Evolutionary conservation across 2,797 vertebrate genomes (phyloP).

Genomic region (Pantherophis vulpinus): DNA sequence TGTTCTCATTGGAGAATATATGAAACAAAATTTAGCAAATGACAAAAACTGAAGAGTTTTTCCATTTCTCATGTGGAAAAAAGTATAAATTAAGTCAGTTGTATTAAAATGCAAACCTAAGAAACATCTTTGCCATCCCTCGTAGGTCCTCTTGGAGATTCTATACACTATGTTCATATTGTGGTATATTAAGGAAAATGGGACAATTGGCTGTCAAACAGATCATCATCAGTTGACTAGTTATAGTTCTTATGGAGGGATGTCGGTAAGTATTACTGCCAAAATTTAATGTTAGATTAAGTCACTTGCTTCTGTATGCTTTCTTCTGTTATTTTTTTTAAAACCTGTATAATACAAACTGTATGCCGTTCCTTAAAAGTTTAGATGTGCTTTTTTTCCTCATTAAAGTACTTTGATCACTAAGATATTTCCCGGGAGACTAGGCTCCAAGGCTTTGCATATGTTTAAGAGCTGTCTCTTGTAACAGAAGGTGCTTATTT

Average conservation of each 20-base stretch:
- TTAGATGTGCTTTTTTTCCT: slow-evolving; percentile 34
- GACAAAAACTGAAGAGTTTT: background rate
- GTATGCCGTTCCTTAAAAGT: slow-evolving; percentile 43
- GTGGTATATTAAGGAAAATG: background rate
- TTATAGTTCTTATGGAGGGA: background rate
- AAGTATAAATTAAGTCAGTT: background rate
- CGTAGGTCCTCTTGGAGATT: background rate
- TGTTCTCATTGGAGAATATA: background rate
- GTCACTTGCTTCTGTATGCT: slow-evolving; percentile 28
- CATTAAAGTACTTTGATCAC: slow-evolving; percentile 34
- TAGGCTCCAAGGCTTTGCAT: slow-evolving; percentile 29
- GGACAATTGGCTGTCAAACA: background rate
- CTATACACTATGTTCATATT: background rate
- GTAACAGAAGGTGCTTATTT: slow-evolving; percentile 59
- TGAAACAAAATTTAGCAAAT: background rate
- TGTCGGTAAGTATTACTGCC: background rate
- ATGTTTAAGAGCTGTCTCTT: slow-evolving; percentile 48
- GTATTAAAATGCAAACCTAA: background rate
- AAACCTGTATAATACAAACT: slow-evolving; percentile 41
- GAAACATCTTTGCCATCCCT: background rate
- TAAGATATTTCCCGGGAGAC: slow-evolving; percentile 32
- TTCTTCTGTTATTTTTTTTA: slow-evolving; percentile 16
- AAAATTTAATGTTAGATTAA: background rate
- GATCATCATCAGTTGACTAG: background rate
- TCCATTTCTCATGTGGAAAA: background rate